phyloP scores from a whole-genome alignment of 2,797 vertebrate genomes.

The Platyrinchus mystaceus region DNA sequence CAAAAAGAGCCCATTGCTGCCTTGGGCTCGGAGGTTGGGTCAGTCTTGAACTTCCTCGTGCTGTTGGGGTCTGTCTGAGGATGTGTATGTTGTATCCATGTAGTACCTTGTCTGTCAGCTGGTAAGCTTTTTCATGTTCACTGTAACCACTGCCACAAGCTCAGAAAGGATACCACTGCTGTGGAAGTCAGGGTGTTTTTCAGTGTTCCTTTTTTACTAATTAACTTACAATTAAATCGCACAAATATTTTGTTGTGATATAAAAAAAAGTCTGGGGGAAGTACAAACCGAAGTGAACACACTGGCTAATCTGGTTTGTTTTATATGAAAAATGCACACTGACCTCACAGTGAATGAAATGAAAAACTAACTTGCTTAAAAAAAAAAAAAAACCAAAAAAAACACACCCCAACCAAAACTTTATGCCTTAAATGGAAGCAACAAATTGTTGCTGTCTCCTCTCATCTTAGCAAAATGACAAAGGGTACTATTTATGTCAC shows the following conservation, averaged over 20 bases:
- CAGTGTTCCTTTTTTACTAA: neutral
- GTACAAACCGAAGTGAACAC: neutral
- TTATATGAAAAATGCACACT: conserved; percentile 57
- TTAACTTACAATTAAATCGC: neutral
- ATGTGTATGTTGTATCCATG: conserved; percentile 13
- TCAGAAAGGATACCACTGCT: neutral
- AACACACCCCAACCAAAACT: neutral
- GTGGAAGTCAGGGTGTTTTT: neutral
- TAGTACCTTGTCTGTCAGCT: conserved; percentile 32
- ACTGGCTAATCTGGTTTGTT: conserved; percentile 38
- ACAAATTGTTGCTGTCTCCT: conserved; percentile 3
- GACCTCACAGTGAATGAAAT: neutral
- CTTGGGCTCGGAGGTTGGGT: neutral
- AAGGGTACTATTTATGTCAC: neutral
- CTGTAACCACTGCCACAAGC: conserved; percentile 14
- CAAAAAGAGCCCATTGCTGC: neutral
- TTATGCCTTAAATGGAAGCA: neutral
- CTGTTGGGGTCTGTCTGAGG: neutral
- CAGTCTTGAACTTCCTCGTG: neutral
- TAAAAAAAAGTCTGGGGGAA: neutral
- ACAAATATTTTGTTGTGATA: neutral
- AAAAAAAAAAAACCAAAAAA: neutral
- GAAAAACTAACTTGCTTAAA: neutral
- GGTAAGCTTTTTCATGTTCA: neutral
- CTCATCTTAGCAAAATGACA: conserved; percentile 13